Conservation (phyloP, 2,888 invertebrate genomes). For the Tromatobia lineatoria region DNA sequence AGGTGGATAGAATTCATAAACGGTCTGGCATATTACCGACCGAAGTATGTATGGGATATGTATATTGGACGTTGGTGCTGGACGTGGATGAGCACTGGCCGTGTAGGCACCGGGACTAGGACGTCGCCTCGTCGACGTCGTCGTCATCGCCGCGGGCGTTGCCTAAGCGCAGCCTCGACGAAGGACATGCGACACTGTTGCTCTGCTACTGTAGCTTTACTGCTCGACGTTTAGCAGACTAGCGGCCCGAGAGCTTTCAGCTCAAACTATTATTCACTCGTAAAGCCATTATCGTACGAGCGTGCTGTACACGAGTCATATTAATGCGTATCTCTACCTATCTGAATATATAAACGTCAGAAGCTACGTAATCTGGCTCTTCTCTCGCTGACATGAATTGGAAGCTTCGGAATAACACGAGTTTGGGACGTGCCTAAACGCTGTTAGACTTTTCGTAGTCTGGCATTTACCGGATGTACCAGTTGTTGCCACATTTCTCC, state of each 20-base stretch:
- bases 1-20: constrained; percentile 69
- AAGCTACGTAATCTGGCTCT: constrained; percentile 11
- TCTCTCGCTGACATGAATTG: neutral
- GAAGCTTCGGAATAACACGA: constrained; percentile 25
- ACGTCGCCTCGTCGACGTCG: constrained; percentile 1
- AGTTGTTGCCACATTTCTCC: constrained; percentile 2
- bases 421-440: constrained; percentile 6
- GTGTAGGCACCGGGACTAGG: constrained; percentile 23
- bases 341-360: constrained; percentile 29
- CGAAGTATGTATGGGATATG: constrained; percentile 24
- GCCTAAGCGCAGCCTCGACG: constrained; percentile 49
- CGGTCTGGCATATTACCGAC: constrained; percentile 37
- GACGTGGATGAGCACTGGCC: constrained; percentile 13
- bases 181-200: constrained; percentile 44
- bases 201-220: neutral
- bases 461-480: neutral
- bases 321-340: constrained; percentile 45
- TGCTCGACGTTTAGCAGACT: too few species aligned
- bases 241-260: constrained; percentile 36
- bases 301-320: constrained; percentile 48
- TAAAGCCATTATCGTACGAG: constrained; percentile 58
- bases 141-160: constrained; percentile 22
- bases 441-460: neutral
- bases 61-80: constrained; percentile 14
- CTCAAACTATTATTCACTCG: constrained; percentile 67